phyloP scores from a whole-genome alignment of 2,888 invertebrate species.

The Cheilosia vulpina region DNA sequence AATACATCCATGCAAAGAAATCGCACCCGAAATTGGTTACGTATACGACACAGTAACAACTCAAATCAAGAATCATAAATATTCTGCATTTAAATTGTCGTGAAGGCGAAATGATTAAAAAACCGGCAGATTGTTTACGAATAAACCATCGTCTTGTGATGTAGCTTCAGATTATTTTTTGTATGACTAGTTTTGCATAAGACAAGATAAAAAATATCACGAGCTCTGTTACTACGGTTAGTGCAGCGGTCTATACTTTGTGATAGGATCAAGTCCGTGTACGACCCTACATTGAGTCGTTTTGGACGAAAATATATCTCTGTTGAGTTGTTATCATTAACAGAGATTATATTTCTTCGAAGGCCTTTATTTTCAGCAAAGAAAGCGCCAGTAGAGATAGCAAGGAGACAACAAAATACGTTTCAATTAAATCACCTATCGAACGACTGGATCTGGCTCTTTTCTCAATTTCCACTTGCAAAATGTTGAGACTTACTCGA shows the following conservation, averaged over 20 bases:
- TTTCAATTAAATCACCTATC: neutral
- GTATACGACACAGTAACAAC: neutral
- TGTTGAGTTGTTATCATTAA: too few relatives aligned
- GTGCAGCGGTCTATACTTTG: too few relatives aligned
- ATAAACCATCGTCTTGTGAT: neutral
- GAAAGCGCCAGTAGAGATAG: neutral
- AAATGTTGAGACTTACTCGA: neutral
- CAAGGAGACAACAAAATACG: neutral
- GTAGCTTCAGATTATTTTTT: neutral
- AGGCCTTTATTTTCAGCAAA: neutral
- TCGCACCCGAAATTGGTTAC: neutral
- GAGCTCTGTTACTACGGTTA: neutral
- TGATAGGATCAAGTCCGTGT: too few relatives aligned
- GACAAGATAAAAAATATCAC: slow-evolving; percentile 11
- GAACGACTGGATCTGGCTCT: neutral
- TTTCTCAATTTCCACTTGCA: neutral
- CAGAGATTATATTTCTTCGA: too few relatives aligned
- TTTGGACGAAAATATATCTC: too few relatives aligned
- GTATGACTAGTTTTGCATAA: neutral
- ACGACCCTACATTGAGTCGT: too few relatives aligned
- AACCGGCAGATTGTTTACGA: neutral
- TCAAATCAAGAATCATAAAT: neutral
- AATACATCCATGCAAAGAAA: neutral
- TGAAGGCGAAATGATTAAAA: neutral
- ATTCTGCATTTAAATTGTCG: neutral